A percentile compares a stretch with the other conserved stretches of the same genome.
Conservation (phyloP, 2,113 vertebrate genomes). For the Xenopus laevis region DNA sequence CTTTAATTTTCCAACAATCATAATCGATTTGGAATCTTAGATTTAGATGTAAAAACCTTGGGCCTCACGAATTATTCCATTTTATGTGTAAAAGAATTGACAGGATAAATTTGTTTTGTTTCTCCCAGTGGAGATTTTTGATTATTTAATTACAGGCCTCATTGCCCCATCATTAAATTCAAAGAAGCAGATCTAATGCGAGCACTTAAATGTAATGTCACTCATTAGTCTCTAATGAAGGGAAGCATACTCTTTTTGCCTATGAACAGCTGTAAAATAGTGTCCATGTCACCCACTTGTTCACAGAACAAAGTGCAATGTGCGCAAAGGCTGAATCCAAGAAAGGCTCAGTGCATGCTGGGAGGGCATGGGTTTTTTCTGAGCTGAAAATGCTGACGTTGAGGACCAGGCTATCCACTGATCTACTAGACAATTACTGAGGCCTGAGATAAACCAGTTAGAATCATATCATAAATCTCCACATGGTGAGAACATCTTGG, state of each 20-base stretch:
- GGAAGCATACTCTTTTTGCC: slow-evolving; percentile 72
- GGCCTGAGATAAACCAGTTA: too few relatives aligned
- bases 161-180: slow-evolving; percentile 80
- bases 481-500: too few relatives aligned
- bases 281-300: slow-evolving; percentile 65
- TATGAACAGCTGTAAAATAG: slow-evolving; percentile 72
- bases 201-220: slow-evolving; percentile 78
- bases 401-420: neutral
- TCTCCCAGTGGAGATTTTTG: slow-evolving; percentile 71
- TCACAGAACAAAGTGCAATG: slow-evolving; percentile 35
- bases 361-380: neutral
- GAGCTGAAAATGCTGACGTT: neutral
- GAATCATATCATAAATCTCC: too few relatives aligned
- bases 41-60: slow-evolving; percentile 45
- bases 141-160: slow-evolving; percentile 81
- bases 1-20: neutral
- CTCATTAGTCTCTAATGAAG: slow-evolving; percentile 79
- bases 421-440: too few relatives aligned
- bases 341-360: slow-evolving; percentile 5
- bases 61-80: slow-evolving; percentile 54
- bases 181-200: slow-evolving; percentile 80
- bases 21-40: neutral
- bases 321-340: neutral
- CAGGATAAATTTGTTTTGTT: slow-evolving; percentile 73
- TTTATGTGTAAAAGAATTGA: slow-evolving; percentile 53